Percentiles rank a stretch among this genome's conserved stretches.
Conservation (phyloP, 1,140 invertebrate genomes). For the Sesamia nonagrioides region DNA sequence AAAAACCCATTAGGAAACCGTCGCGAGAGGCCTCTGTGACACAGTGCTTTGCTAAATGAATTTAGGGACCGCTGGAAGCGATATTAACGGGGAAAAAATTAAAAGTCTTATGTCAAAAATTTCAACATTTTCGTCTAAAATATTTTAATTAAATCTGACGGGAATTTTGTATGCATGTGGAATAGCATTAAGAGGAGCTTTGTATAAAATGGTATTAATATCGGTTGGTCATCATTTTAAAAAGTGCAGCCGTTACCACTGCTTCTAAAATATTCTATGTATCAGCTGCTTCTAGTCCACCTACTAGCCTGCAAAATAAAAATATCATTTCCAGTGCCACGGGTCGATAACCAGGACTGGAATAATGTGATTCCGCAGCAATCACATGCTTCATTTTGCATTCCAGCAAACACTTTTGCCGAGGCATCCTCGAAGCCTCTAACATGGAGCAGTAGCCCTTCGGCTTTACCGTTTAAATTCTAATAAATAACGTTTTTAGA, state of each 20-base stretch:
- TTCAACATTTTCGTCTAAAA: slow-evolving; percentile 29
- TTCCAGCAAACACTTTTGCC: slow-evolving; percentile 76
- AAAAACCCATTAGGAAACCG: slow-evolving; percentile 80
- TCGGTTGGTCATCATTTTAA: not conserved
- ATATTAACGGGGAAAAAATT: slow-evolving; percentile 46
- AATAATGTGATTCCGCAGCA: slow-evolving; percentile 78
- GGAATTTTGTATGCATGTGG: not conserved
- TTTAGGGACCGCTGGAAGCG: slow-evolving; percentile 45
- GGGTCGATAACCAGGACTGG: slow-evolving; percentile 51
- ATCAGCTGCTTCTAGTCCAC: not conserved
- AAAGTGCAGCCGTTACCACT: not conserved
- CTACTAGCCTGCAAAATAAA: slow-evolving; percentile 31
- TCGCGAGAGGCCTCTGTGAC: slow-evolving; percentile 64
- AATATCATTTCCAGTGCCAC: slow-evolving; percentile 52
- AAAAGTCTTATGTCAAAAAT: slow-evolving; percentile 47
- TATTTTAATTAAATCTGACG: slow-evolving; percentile 17
- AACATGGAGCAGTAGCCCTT: slow-evolving; percentile 30
- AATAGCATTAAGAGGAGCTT: not conserved
- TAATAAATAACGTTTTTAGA: slow-evolving; percentile 33
- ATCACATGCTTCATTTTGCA: slow-evolving; percentile 84
- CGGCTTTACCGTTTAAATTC: slow-evolving; percentile 45
- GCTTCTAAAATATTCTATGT: not conserved
- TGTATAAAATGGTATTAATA: not conserved
- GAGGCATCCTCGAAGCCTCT: slow-evolving; percentile 51
- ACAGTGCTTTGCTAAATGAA: slow-evolving; percentile 57